Evolutionary conservation across 2,113 vertebrate genomes (phyloP).

Genomic region (Pyxicephalus adspersus): DNA sequence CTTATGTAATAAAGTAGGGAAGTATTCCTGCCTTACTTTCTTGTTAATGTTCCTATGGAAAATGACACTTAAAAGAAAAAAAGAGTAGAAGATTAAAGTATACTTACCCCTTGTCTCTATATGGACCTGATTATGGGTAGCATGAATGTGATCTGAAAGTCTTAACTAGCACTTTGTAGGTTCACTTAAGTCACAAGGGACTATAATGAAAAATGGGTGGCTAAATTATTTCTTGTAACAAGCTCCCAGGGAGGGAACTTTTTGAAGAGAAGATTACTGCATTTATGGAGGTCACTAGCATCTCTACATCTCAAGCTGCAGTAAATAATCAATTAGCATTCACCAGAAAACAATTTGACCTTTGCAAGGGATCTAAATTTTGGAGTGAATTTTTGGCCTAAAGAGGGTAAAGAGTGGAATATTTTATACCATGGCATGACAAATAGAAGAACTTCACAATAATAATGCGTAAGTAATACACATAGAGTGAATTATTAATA

Average conservation of each 20-base stretch:
- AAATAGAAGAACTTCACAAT: no score
- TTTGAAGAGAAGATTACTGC: not conserved
- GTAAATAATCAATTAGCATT: slow-evolving; percentile 10
- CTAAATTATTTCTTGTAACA: slow-evolving; percentile 13
- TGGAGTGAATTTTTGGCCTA: not conserved
- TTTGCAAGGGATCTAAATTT: not conserved
- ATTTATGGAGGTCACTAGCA: not conserved
- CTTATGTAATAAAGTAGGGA: slow-evolving; percentile 66
- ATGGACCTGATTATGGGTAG: slow-evolving; percentile 25
- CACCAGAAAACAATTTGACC: not conserved
- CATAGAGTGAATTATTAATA: no score
- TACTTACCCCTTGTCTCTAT: slow-evolving; percentile 41
- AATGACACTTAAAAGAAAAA: slow-evolving; percentile 52
- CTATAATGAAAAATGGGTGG: slow-evolving; percentile 19
- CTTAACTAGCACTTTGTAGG: slow-evolving; percentile 34
- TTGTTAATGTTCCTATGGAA: slow-evolving; percentile 62
- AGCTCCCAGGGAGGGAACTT: not conserved
- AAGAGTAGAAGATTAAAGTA: slow-evolving; percentile 38
- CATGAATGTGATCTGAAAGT: slow-evolving; percentile 32
- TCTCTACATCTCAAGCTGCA: not conserved
- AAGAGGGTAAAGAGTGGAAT: no score
- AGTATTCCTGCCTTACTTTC: slow-evolving; percentile 59
- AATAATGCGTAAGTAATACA: no score
- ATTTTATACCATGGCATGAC: no score
- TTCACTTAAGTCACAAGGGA: slow-evolving; percentile 45